These are phyloP conservation scores for Henricia sp. DNA, from an alignment of 53 echinoderm and acorn worm species.

Conservation along the genomic window DNA sequence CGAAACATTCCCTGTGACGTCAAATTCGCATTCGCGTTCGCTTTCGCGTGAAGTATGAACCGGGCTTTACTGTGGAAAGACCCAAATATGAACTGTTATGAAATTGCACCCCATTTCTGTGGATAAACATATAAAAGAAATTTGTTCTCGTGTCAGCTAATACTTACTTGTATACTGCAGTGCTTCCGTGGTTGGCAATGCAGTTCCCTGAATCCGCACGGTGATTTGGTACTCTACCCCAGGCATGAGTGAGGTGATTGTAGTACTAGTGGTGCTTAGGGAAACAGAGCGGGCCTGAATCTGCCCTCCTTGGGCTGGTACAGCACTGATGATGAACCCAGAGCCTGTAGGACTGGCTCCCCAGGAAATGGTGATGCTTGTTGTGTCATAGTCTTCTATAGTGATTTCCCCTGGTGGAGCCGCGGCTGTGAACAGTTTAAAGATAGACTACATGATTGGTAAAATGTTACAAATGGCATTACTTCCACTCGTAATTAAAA, in stretches of 20 bases:
- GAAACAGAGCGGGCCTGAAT: background rate
- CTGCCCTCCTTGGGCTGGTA: conserved; percentile 18
- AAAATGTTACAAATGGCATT: too few relatives aligned
- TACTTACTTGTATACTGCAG: conserved; percentile 64
- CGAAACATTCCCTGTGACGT: too few relatives aligned
- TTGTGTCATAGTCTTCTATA: conserved; percentile 40
- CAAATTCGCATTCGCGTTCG: too few relatives aligned
- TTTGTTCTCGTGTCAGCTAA: too few relatives aligned
- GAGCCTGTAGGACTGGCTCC: conserved; percentile 41
- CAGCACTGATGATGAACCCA: conserved; percentile 28
- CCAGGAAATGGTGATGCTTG: conserved; percentile 65
- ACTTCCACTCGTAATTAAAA: too few relatives aligned
- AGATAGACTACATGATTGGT: too few relatives aligned
- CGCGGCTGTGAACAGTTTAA: conserved; percentile 22
- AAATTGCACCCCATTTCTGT: too few relatives aligned
- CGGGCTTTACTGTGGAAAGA: too few relatives aligned
- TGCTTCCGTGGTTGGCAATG: background rate
- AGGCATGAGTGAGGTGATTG: conserved; percentile 44
- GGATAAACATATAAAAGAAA: too few relatives aligned
- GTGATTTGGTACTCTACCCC: conserved; percentile 64
- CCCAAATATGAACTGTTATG: too few relatives aligned
- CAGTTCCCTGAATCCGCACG: conserved; percentile 41
- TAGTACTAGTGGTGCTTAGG: conserved; percentile 3
- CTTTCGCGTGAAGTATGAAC: too few relatives aligned
- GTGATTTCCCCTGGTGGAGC: conserved; percentile 57